These are phyloP conservation scores for Chrysomela aeneicollis DNA, from an alignment of 2,888 invertebrate genomes.

Conservation along the genomic window DNA sequence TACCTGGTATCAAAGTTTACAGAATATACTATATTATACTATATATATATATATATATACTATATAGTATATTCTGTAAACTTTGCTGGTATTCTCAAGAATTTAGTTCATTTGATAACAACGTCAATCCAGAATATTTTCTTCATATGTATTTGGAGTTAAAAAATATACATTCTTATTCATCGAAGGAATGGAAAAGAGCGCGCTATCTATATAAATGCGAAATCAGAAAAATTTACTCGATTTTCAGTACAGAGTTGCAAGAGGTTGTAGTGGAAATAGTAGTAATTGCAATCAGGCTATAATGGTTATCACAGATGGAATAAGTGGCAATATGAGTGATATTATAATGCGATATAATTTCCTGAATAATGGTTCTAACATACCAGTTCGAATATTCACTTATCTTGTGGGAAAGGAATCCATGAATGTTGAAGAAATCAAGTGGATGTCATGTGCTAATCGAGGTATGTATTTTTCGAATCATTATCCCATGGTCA, in stretches of 20 bases:
- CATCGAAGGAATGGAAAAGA: too few relatives aligned
- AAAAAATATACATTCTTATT: too few relatives aligned
- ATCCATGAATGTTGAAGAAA: constrained; percentile 87
- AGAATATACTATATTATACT: too few relatives aligned
- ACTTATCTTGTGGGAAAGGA: constrained; percentile 96
- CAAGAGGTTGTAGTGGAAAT: constrained; percentile 64
- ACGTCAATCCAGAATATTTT: too few relatives aligned
- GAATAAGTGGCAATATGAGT: constrained; percentile 86
- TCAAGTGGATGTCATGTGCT: constrained; percentile 93
- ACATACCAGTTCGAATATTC: constrained; percentile 89
- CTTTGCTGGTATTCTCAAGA: too few relatives aligned
- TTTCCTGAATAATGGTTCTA: constrained; percentile 71
- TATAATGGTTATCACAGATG: constrained; percentile 97
- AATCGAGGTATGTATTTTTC: constrained; percentile 76
- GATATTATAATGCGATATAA: constrained; percentile 87
- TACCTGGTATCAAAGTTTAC: too few relatives aligned
- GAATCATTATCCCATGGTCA: background rate
- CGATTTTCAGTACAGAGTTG: constrained; percentile 55
- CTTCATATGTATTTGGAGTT: too few relatives aligned
- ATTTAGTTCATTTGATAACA: too few relatives aligned
- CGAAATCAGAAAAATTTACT: background rate
- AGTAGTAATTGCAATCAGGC: constrained; percentile 85
- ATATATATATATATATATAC: too few relatives aligned
- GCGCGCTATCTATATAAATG: background rate
- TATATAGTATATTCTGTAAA: too few relatives aligned